Base-by-base conservation (phyloP, 2,888 invertebrate genomes). In the Phasia obesa region DNA sequence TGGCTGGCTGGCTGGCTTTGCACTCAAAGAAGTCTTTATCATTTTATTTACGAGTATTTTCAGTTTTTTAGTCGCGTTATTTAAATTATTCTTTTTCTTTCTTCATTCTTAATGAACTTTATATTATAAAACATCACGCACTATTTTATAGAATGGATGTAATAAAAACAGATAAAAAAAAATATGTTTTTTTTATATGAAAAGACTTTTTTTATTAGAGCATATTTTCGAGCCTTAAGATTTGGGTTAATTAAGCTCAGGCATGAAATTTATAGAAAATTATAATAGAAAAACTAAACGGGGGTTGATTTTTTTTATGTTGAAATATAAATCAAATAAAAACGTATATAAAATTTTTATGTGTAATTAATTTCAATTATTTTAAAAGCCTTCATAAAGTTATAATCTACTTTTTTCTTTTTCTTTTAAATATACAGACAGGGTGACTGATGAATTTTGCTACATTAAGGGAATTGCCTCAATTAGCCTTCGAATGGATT, bases 101-200 rank as follows among this genome's bases (percentile, higher is more conserved):
- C n/a, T n/a, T n/a, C n/a, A n/a, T n/a, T n/a, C n/a, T 38, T 53
- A 64, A 64, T 74, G 17, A 64, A 74, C 44, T 49, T 67, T 67
- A 59, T 67, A 65, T 47, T 75, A 47, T 59, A 57, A 44, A 57
- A 57, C 47, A 75, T 57, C 57, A 65, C 75, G 75, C 65, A 65
- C 69, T 64, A 55, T 74, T 74, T 64, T 47, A 47, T 17, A 53
- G n/a, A 44, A 64, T 64, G 13, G 11, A 64, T 64, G 13, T 13
- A 64, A 64, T 42, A 38, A 59, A 59, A 71, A 47, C 23, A 42
- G 19, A 62, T 2, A 27, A 19, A 27, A 15, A 25, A 47, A 17
- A 70, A 19, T 17, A 23, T 23, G 53, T 49, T 47, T 4, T 23
- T 35, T 71, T n/a, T 21, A 44, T 15, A 17, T 25, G 35, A 27